phyloP scores from a whole-genome alignment of 2,113 vertebrate species.

The Chamaea fasciata region DNA sequence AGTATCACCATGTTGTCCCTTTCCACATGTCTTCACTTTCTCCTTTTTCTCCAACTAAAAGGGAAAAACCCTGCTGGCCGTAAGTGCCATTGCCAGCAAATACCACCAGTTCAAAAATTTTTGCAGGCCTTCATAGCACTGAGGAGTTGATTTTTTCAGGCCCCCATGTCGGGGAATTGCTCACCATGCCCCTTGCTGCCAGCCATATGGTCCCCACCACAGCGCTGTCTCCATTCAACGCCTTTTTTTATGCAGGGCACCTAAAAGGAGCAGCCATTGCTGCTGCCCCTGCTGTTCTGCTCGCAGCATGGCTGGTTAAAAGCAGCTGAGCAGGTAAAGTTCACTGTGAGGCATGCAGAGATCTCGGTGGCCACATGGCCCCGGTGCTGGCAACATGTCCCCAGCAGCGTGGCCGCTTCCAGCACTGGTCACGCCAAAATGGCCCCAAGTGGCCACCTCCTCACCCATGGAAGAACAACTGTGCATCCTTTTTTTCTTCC shows the following conservation, averaged over 20 bases:
- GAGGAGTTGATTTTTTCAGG: background rate
- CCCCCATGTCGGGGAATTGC: accelerated
- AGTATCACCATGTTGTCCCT: background rate
- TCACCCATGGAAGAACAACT: background rate
- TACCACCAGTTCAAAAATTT: background rate
- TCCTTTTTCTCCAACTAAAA: background rate
- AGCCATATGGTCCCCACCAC: accelerated
- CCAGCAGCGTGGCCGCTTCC: background rate
- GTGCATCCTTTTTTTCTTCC: accelerated
- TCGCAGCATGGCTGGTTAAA: accelerated
- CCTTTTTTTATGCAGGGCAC: background rate
- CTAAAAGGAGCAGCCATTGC: background rate
- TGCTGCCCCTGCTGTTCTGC: accelerated
- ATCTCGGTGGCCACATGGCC: accelerated
- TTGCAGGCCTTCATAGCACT: background rate
- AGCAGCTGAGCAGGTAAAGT: background rate
- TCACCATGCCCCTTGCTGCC: accelerated
- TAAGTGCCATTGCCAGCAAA: background rate
- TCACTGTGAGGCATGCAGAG: accelerated
- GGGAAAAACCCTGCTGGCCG: background rate
- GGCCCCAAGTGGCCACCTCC: accelerated
- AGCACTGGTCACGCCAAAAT: accelerated
- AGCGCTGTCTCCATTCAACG: accelerated
- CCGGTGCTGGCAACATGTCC: accelerated
- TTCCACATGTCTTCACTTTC: background rate